Conservation (phyloP, 2,888 invertebrate species). For the Torymus auratus region DNA sequence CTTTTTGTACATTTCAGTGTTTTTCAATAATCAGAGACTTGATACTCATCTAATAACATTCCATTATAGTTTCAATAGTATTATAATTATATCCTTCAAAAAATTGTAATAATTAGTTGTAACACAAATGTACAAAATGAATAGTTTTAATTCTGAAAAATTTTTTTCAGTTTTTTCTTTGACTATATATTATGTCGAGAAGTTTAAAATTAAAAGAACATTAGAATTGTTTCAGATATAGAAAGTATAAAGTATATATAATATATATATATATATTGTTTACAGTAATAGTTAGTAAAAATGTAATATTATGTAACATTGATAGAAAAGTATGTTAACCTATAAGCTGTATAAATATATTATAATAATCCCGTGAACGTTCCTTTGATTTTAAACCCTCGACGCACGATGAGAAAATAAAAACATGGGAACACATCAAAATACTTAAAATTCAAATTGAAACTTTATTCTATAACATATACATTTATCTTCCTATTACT, state of each 20-base stretch:
- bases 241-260: conserved; percentile 8
- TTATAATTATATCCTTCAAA: conserved; percentile 12
- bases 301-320: conserved; percentile 41
- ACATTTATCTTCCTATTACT: conserved; percentile 59
- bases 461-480: conserved; percentile 43
- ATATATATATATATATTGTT: conserved; percentile 39
- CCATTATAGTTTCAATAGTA: neutral
- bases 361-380: conserved; percentile 29
- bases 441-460: conserved; percentile 54
- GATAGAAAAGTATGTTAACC: conserved; percentile 33
- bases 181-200: conserved; percentile 35
- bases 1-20: no score
- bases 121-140: neutral
- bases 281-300: conserved; percentile 40
- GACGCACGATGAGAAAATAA: conserved; percentile 43
- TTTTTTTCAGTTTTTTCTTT: conserved; percentile 25
- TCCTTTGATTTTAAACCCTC: conserved; percentile 53
- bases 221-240: conserved; percentile 40
- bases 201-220: conserved; percentile 50
- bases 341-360: conserved; percentile 50
- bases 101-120: neutral
- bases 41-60: no score
- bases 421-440: conserved; percentile 57
- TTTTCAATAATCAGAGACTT: no score
- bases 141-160: conserved; percentile 14